phyloP scores from a whole-genome alignment of 2,888 invertebrate species.

The Brassicogethes aeneus region DNA sequence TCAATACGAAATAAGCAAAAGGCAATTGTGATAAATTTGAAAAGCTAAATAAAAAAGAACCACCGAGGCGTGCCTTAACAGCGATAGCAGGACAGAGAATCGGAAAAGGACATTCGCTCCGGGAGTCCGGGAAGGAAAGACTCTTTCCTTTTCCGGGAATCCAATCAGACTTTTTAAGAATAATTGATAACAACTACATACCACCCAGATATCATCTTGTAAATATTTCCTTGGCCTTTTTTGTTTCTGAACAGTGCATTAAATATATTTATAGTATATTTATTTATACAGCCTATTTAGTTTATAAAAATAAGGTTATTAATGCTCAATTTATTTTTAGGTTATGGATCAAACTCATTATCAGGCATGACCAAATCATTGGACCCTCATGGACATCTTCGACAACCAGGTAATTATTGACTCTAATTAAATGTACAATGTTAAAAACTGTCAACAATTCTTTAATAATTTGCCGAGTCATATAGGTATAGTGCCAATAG shows the following conservation, averaged over 20 bases:
- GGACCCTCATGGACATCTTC: constrained; percentile 81
- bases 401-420: constrained; percentile 68
- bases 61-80: background rate
- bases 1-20: background rate
- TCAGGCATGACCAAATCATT: constrained; percentile 74
- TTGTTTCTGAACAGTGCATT: too few relatives aligned
- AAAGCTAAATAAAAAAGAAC: background rate
- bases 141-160: constrained; percentile 41
- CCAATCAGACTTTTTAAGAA: constrained; percentile 37
- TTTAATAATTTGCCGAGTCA: too few relatives aligned
- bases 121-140: constrained; percentile 42
- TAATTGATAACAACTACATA: constrained; percentile 32
- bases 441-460: too few relatives aligned
- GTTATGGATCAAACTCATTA: constrained; percentile 76
- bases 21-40: background rate
- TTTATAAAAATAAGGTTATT: too few relatives aligned
- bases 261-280: too few relatives aligned
- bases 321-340: too few relatives aligned
- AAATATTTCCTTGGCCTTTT: constrained; percentile 3
- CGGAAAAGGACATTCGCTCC: constrained; percentile 41
- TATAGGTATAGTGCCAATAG: too few relatives aligned
- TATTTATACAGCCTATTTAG: too few relatives aligned
- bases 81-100: constrained; percentile 16
- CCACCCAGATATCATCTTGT: constrained; percentile 5
- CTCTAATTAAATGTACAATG: background rate